A percentile compares a stretch with the other conserved stretches of the same genome.
Conservation (phyloP, 1,140 invertebrate genomes). For the Zaprionus ghesquierei region DNA sequence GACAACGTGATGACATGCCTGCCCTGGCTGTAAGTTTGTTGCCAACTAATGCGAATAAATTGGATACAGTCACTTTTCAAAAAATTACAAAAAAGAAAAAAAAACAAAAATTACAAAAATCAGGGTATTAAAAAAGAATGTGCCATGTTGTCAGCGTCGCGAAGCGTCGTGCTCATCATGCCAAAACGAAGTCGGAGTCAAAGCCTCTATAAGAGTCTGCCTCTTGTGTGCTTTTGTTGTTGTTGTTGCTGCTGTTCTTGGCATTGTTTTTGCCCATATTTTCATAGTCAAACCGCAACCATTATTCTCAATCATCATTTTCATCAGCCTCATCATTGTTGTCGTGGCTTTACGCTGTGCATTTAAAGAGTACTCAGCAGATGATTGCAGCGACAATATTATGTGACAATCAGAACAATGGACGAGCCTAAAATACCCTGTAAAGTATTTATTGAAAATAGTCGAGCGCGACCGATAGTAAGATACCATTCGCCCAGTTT, state of each 20-base stretch:
- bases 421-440: slow-evolving; percentile 1
- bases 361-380: slow-evolving; percentile 39
- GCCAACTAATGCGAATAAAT: slow-evolving; percentile 76
- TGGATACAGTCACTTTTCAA: slow-evolving; percentile 58
- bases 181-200: slow-evolving; percentile 7
- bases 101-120: neutral
- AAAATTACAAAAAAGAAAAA: neutral
- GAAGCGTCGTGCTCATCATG: slow-evolving; percentile 34
- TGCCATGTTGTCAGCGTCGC: slow-evolving; percentile 19
- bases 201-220: neutral
- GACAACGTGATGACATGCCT: slow-evolving; percentile 21
- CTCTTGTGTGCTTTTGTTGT: neutral
- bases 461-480: no score
- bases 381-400: slow-evolving; percentile 51
- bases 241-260: neutral
- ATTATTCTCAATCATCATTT: slow-evolving; percentile 10
- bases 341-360: slow-evolving; percentile 23
- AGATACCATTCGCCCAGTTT: no score
- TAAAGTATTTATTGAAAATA: neutral
- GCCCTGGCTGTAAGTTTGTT: slow-evolving; percentile 32
- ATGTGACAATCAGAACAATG: slow-evolving; percentile 15
- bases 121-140: neutral
- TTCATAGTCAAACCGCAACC: neutral
- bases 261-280: neutral
- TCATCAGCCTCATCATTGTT: slow-evolving; percentile 34